Conservation (phyloP, 2,797 vertebrate species). For the Periparus ater region DNA sequence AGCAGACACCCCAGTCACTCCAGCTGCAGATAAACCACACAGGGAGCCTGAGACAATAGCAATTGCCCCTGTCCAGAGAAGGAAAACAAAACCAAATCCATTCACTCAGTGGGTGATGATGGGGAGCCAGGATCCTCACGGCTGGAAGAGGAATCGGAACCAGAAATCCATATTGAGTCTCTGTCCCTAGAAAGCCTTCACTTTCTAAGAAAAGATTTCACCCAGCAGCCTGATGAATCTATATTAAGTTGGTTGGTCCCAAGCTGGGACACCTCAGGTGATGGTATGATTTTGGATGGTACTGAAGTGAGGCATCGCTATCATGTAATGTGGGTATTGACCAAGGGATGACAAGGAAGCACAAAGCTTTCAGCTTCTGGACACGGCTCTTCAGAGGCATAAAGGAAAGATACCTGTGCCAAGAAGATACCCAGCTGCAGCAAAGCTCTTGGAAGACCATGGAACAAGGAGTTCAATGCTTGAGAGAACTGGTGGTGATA, state of each 20-base stretch:
- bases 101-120: background rate
- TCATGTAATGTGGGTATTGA: background rate
- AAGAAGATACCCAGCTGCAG: background rate
- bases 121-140: background rate
- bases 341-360: background rate
- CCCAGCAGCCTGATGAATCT: background rate
- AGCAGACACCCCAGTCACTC: background rate
- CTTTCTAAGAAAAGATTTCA: background rate
- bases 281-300: background rate
- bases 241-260: background rate
- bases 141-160: background rate
- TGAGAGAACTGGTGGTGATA: background rate
- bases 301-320: background rate
- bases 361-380: background rate
- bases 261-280: background rate
- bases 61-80: background rate
- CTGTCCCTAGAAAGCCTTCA: background rate
- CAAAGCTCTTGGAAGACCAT: background rate
- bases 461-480: background rate
- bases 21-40: background rate
- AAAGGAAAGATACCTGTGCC: background rate
- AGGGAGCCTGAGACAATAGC: background rate
- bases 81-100: background rate
- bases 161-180: background rate
- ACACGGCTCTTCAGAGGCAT: background rate